phyloP scores from a whole-genome alignment of 2,113 vertebrate species.

The Pterocles orientalis region DNA sequence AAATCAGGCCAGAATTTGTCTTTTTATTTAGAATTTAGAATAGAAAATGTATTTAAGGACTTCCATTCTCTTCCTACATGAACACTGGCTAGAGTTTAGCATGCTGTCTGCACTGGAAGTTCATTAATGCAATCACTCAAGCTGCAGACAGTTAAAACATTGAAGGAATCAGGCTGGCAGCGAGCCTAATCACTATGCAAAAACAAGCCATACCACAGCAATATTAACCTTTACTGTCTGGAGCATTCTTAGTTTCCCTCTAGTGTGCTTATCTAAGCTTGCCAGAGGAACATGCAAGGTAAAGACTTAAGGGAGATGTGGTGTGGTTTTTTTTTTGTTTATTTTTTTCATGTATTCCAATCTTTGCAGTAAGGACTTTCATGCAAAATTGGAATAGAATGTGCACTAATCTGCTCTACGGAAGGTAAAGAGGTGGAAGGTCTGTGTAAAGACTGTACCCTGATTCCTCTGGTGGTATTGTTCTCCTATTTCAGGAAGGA shows the following conservation, averaged over 20 bases:
- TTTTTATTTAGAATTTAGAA: neutral
- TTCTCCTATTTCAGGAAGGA: neutral
- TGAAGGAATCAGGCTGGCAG: constrained; percentile 25
- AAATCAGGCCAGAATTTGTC: neutral
- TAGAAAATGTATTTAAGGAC: neutral
- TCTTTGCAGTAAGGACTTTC: neutral
- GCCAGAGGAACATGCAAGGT: neutral
- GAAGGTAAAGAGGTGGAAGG: neutral
- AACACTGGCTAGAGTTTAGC: neutral
- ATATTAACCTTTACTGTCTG: neutral
- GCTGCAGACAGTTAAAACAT: constrained; percentile 20
- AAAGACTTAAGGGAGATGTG: neutral
- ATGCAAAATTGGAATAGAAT: neutral
- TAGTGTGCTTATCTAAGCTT: neutral
- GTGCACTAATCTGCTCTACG: neutral
- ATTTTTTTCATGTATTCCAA: neutral
- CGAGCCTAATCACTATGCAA: neutral
- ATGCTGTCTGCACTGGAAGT: neutral
- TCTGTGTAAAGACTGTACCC: neutral
- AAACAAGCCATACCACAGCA: neutral
- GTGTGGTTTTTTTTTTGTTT: neutral
- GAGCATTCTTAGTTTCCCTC: neutral
- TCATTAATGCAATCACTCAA: constrained; percentile 39
- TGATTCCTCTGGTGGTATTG: neutral
- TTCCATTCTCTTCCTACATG: neutral